Percentiles rank a stretch among this genome's conserved stretches.
Evolutionary conservation across 1,140 invertebrate genomes (phyloP).

Genomic region (Pogonomyrmex californicus): DNA sequence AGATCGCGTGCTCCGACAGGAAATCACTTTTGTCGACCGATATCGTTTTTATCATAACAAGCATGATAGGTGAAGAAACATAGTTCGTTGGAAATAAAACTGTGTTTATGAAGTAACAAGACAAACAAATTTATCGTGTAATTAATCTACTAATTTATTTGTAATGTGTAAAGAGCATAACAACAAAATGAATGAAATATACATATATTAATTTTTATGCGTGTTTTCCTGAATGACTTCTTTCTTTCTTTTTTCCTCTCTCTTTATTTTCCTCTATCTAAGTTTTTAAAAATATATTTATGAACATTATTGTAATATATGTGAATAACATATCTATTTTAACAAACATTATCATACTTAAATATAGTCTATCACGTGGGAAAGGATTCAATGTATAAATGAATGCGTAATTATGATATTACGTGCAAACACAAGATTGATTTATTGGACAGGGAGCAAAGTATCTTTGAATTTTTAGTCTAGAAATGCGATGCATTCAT

Average conservation of each 20-base stretch:
- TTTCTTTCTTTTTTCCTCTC: neutral
- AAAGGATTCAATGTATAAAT: neutral
- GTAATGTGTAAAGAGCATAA: neutral
- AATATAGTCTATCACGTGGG: neutral
- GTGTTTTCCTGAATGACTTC: neutral
- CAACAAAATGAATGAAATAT: neutral
- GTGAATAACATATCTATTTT: neutral
- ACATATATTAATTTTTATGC: neutral
- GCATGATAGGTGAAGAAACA: slow-evolving; percentile 3
- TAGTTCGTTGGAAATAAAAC: neutral
- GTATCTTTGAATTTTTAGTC: slow-evolving; percentile 18
- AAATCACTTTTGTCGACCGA: slow-evolving; percentile 15
- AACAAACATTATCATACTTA: neutral
- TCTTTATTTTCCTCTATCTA: neutral
- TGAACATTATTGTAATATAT: slow-evolving; percentile 17
- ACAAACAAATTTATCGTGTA: neutral
- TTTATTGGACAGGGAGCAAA: slow-evolving; percentile 2
- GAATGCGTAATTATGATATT: neutral
- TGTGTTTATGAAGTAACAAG: neutral
- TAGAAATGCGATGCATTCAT: neutral
- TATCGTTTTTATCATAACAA: slow-evolving; percentile 8
- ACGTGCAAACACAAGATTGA: neutral
- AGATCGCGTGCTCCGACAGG: neutral
- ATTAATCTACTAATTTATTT: slow-evolving; percentile 1
- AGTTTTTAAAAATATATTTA: slow-evolving; percentile 6